A percentile compares a stretch with the other conserved stretches of the same genome.
Conservation (phyloP, 1,140 invertebrate genomes). For the Leptinotarsa lineolata region DNA sequence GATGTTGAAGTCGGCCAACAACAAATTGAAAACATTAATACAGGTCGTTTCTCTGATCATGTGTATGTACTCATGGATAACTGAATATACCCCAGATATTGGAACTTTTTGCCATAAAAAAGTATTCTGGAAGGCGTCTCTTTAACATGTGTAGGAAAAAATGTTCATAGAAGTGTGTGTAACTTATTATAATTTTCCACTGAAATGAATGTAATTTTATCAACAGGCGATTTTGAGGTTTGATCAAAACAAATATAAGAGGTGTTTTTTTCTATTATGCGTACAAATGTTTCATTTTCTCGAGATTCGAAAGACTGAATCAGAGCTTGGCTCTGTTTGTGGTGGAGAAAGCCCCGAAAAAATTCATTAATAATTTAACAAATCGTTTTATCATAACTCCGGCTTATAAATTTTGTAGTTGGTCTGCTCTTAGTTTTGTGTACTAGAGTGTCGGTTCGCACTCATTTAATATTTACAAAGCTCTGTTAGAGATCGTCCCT, state of each 20-base stretch:
- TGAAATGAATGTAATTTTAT: neutral
- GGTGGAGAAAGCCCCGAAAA: slow-evolving; percentile 33
- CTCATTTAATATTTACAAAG: slow-evolving; percentile 37
- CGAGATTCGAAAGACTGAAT: slow-evolving; percentile 17
- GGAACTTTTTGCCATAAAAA: no score
- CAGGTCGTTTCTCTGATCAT: no score
- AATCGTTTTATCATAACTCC: slow-evolving; percentile 55
- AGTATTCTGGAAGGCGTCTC: no score
- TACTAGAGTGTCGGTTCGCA: neutral
- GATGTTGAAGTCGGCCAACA: no score
- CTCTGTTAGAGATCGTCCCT: neutral
- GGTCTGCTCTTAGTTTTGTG: slow-evolving; percentile 28
- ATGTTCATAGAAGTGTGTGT: no score
- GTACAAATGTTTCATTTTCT: slow-evolving; percentile 33
- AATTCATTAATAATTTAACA: slow-evolving; percentile 56
- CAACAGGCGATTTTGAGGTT: slow-evolving; percentile 32
- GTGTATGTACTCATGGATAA: no score
- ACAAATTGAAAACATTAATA: no score
- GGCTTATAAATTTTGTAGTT: slow-evolving; percentile 53
- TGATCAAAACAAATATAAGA: slow-evolving; percentile 31
- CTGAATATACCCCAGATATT: no score
- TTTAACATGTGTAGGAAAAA: no score
- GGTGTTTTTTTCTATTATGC: slow-evolving; percentile 30
- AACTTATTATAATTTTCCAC: no score
- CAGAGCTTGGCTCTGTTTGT: slow-evolving; percentile 5